Evolutionary conservation across 1,140 invertebrate genomes (phyloP).

Genomic region (Watersipora subatra): DNA sequence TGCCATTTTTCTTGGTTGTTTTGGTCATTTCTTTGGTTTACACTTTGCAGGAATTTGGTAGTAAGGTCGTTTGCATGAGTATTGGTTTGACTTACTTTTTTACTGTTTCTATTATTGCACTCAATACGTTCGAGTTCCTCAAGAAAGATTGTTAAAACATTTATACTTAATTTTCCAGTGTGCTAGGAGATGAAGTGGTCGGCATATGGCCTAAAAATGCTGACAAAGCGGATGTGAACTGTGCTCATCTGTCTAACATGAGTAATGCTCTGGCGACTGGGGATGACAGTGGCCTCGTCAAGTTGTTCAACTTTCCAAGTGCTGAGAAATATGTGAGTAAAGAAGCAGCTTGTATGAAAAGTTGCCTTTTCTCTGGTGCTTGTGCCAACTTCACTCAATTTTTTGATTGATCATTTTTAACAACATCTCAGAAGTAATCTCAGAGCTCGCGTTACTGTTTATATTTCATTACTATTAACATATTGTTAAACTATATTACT

Average conservation of each 20-base stretch:
- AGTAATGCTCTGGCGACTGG: slow-evolving; percentile 36
- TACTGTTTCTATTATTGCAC: not conserved
- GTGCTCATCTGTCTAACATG: slow-evolving; percentile 30
- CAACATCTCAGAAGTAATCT: not conserved
- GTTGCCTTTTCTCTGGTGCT: not conserved
- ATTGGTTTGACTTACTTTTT: not conserved
- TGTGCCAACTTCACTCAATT: not conserved
- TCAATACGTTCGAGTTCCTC: not conserved
- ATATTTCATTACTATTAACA: not conserved
- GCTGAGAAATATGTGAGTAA: slow-evolving; percentile 33
- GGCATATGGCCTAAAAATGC: slow-evolving; percentile 38
- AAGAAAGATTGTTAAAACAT: not conserved
- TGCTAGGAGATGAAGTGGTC: slow-evolving; percentile 33
- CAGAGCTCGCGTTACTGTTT: not conserved
- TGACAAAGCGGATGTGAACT: slow-evolving; percentile 34
- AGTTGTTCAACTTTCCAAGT: slow-evolving; percentile 37
- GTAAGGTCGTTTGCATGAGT: not conserved
- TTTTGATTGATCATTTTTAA: slow-evolving; percentile 1
- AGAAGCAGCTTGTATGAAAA: not conserved
- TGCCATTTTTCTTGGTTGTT: not conserved
- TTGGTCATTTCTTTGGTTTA: not conserved
- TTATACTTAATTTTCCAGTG: slow-evolving; percentile 16
- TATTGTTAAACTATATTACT: not conserved
- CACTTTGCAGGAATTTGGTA: not conserved
- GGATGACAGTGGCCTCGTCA: slow-evolving; percentile 39